Evolutionary conservation across 1,140 invertebrate species (phyloP).

Genomic region (Apis cerana): DNA sequence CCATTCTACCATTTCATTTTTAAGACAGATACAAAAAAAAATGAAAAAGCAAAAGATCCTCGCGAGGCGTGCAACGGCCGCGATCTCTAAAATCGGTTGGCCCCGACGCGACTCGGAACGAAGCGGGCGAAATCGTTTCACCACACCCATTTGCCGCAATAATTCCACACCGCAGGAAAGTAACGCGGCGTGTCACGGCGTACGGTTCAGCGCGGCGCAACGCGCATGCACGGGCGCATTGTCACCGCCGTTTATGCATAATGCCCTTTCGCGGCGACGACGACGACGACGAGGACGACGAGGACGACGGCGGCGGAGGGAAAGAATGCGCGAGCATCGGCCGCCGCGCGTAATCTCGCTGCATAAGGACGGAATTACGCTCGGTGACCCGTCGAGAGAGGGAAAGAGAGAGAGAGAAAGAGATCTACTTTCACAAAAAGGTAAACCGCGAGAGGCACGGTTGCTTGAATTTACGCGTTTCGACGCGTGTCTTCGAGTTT

Average conservation of each 20-base stretch:
- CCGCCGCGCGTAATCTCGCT: conserved; percentile 20
- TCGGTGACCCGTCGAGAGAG: conserved; percentile 27
- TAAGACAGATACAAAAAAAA: background rate
- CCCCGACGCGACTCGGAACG: no score
- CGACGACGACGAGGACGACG: no score
- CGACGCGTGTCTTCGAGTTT: conserved; percentile 34
- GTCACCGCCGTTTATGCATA: conserved; percentile 23
- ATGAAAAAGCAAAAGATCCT: background rate
- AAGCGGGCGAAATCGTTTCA: conserved; percentile 20
- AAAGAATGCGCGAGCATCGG: conserved; percentile 10
- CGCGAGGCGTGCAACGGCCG: no score
- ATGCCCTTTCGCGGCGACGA: conserved; percentile 18
- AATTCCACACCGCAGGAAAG: conserved; percentile 36
- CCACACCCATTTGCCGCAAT: conserved; percentile 39
- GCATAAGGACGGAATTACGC: conserved; percentile 46
- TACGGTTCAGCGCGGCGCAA: background rate
- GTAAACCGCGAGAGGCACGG: conserved; percentile 38
- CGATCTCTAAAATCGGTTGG: conserved; percentile 9
- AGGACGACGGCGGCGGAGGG: background rate
- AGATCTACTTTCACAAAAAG: conserved; percentile 49
- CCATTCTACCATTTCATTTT: background rate
- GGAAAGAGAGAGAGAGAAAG: conserved; percentile 52
- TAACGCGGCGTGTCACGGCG: background rate
- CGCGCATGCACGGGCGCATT: background rate
- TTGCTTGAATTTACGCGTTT: conserved; percentile 44